A percentile compares a stretch with the other conserved stretches of the same genome.
phyloP scores from a whole-genome alignment of 1,140 invertebrate genomes.

The Zaprionus kolodkinae region DNA sequence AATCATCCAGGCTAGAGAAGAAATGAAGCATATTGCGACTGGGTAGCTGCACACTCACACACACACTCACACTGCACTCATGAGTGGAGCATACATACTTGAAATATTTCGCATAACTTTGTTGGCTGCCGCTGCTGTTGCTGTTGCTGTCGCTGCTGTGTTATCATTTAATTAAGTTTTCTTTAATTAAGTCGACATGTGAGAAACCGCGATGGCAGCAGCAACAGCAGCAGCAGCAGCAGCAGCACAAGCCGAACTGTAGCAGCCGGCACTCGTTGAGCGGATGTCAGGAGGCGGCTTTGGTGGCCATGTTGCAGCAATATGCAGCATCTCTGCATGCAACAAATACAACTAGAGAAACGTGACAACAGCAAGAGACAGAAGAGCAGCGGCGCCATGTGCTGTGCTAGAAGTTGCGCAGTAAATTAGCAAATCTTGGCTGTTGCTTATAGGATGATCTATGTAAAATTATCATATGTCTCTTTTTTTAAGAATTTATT shows the following conservation, averaged over 20 bases:
- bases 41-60: no score
- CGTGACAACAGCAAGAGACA: neutral
- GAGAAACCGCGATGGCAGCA: conserved; percentile 42
- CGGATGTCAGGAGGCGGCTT: conserved; percentile 27
- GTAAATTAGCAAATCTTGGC: neutral
- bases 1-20: neutral
- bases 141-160: conserved; percentile 55
- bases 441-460: no score
- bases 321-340: conserved; percentile 30
- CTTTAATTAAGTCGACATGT: conserved; percentile 76
- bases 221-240: neutral
- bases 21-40: conserved; percentile 11
- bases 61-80: neutral
- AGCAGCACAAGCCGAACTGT: conserved; percentile 5
- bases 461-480: no score
- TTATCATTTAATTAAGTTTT: conserved; percentile 83
- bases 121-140: conserved; percentile 48
- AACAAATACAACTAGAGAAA: conserved; percentile 20
- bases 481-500: no score
- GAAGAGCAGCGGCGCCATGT: neutral
- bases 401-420: neutral
- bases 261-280: conserved; percentile 9
- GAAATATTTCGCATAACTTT: conserved; percentile 70
- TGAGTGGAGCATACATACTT: conserved; percentile 16
- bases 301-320: conserved; percentile 57